Evolutionary conservation across 2,113 vertebrate species (phyloP), one percentile per base, ranked within the genome.

Genomic region (Chaetura pelagica): DNA sequence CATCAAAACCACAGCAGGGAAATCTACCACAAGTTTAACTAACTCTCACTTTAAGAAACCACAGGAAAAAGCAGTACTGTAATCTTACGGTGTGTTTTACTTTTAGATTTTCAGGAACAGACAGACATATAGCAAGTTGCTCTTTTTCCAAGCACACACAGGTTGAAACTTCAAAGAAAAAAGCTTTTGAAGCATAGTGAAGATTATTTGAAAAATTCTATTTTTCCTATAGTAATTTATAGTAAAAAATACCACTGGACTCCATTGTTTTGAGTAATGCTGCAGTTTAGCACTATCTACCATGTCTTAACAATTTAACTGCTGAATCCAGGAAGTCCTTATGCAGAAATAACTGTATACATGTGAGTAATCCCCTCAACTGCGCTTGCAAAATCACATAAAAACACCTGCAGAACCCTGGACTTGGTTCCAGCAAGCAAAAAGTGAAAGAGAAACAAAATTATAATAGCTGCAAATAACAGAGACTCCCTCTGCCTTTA

Each of bases 1-100:
- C 96, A 98, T 85, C 93, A 96, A 94, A 97, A 95, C 78, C 64
- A 89, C 83, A 94, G 91, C 21, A 78, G 83, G 55, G 89, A 96
- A 27, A 79, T 38, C 35, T 26, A 84, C 68, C 52, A 72, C 16
- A 24, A 63, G 66, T 93, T 71, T 71, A 92, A 91, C 89, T 94
- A 96, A 90, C 89, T 77, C 48, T 42, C 34, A 72, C 76, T 93
- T 74, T 27, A 75, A 81, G 58, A 89, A 12, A 73, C 22, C 6
- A 6, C 21, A 71, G 82, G 59, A 93, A 85, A 94, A 92, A 35
- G 52, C 66, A 79, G 71, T 16, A 51, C 10, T 48, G 57, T 11
- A 61, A 57, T 71, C 55, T 73, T 22, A 40, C 0, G 3, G 0
- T 46, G 49, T 38, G 35, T 32, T 24, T 26, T 42, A n/a, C 46